Conservation (phyloP, 2,797 vertebrate genomes). For the Hoplostethus atlanticus region DNA sequence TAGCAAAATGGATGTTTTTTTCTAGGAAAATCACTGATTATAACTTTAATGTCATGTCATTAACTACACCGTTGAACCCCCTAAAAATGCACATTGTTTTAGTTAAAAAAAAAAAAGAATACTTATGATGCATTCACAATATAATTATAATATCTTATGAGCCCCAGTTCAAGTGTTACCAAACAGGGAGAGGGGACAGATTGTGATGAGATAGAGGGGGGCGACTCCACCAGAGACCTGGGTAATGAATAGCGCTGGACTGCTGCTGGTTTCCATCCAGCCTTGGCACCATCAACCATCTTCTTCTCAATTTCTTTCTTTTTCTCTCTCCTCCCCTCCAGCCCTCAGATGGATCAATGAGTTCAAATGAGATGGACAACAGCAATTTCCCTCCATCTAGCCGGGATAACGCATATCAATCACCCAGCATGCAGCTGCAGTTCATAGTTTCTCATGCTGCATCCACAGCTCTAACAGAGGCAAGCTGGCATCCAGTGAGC, state of each 20-base stretch:
- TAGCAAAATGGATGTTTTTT: too few relatives aligned
- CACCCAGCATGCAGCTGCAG: constrained; percentile 59
- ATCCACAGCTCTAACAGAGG: constrained; percentile 9
- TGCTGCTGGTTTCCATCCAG: constrained; percentile 44
- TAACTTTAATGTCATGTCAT: too few relatives aligned
- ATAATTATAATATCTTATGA: too few relatives aligned
- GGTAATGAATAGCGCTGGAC: constrained; percentile 49
- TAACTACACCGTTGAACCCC: too few relatives aligned
- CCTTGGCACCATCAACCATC: constrained; percentile 10
- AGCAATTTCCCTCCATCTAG: constrained; percentile 73
- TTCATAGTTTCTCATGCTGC: constrained; percentile 38
- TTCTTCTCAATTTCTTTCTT: neutral
- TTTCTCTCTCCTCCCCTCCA: constrained; percentile 13
- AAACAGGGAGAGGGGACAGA: constrained; percentile 22
- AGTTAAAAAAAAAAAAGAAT: too few relatives aligned
- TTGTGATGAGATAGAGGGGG: constrained; percentile 24
- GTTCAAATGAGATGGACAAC: constrained; percentile 79
- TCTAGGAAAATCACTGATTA: too few relatives aligned
- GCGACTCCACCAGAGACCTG: constrained; percentile 30
- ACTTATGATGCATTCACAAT: too few relatives aligned
- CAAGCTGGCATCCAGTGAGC: constrained; percentile 32
- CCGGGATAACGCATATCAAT: constrained; percentile 70
- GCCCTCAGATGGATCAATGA: constrained; percentile 74
- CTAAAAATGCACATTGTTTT: too few relatives aligned
- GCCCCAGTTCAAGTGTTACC: neutral